These are phyloP conservation scores for Heloderma charlesbogerti DNA, from an alignment of 2,113 vertebrate genomes.

Conservation along the genomic window DNA sequence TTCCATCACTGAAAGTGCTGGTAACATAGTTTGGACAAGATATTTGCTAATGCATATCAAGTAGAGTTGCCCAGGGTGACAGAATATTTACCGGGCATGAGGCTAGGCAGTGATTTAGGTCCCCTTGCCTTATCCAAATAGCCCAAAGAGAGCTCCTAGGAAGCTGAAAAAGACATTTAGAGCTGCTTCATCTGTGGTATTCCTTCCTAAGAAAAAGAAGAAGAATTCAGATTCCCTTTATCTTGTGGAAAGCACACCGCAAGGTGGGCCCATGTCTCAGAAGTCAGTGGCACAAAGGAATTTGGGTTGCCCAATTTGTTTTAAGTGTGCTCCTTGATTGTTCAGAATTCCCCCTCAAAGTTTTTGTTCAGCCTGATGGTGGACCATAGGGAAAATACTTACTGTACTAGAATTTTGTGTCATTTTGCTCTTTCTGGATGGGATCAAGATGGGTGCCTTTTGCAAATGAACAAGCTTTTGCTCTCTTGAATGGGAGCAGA, in stretches of 20 bases:
- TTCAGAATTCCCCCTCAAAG: not conserved
- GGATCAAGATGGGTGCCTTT: not conserved
- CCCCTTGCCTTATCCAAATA: not conserved
- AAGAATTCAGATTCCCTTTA: not conserved
- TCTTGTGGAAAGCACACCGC: not conserved
- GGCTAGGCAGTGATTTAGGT: not conserved
- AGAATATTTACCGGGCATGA: not conserved
- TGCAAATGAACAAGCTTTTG: not conserved
- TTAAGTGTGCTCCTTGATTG: not conserved
- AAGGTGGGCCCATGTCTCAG: not conserved
- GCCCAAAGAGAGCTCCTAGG: not conserved
- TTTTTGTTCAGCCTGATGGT: not conserved
- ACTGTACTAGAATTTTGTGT: not conserved
- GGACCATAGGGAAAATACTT: not conserved
- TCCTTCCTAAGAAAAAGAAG: not conserved
- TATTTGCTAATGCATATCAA: rapidly evolving
- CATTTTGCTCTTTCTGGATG: not conserved
- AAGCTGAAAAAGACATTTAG: not conserved
- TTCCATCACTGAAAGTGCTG: constrained; percentile 22
- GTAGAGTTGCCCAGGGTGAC: not conserved
- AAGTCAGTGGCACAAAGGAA: not conserved
- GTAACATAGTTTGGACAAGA: not conserved
- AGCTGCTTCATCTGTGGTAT: not conserved
- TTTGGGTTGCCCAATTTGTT: not conserved
- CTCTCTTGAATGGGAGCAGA: not conserved